Conservation (phyloP, 2,888 invertebrate genomes). For the Nomada flava region DNA sequence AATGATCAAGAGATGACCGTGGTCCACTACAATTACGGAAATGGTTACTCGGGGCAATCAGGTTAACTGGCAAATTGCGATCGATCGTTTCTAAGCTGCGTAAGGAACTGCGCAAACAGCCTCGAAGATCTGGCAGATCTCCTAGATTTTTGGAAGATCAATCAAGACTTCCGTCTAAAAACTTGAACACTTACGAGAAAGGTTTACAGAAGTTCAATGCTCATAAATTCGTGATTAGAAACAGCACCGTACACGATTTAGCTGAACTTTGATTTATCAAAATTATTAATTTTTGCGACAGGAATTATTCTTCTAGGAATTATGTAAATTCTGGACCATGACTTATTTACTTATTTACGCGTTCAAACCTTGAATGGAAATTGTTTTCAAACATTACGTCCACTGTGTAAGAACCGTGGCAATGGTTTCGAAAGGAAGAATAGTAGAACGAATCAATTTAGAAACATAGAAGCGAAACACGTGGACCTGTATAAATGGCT, state of each 20-base stretch:
- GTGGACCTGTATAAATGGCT: constrained; percentile 12
- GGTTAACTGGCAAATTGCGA: constrained; percentile 63
- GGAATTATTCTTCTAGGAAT: too few relatives aligned
- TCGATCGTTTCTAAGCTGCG: constrained; percentile 54
- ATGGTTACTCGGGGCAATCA: constrained; percentile 65
- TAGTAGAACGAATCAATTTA: neutral
- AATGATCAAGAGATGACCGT: constrained; percentile 68
- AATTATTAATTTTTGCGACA: too few relatives aligned
- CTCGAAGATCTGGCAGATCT: constrained; percentile 10
- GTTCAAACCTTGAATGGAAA: too few relatives aligned
- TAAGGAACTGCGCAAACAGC: constrained; percentile 49
- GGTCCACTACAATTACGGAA: constrained; percentile 65
- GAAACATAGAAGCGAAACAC: neutral
- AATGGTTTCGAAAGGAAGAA: neutral
- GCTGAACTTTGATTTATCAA: too few relatives aligned
- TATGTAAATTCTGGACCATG: too few relatives aligned
- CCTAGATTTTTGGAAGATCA: neutral
- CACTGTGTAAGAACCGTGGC: too few relatives aligned
- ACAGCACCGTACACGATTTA: too few relatives aligned
- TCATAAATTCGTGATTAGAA: too few relatives aligned
- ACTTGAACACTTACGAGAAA: too few relatives aligned
- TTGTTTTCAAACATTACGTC: too few relatives aligned
- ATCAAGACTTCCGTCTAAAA: neutral
- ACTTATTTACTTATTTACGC: too few relatives aligned
- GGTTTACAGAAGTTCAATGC: too few relatives aligned